Conservation (phyloP, 2,888 invertebrate genomes). For the Cheilosia vernalis region DNA sequence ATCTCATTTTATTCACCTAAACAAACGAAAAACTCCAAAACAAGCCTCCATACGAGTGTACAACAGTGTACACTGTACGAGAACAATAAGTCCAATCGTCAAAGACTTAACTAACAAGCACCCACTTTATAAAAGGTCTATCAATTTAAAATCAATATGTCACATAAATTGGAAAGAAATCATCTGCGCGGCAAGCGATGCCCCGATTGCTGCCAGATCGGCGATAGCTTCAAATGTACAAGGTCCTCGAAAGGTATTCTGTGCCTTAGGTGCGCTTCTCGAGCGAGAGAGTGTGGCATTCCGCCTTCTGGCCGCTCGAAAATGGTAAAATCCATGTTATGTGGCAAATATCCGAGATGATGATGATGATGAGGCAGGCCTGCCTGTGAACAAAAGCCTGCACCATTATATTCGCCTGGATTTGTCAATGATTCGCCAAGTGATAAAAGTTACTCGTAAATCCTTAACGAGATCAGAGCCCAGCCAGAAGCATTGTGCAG, state of each 20-base stretch:
- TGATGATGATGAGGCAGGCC: conserved; percentile 70
- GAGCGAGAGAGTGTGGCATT: conserved; percentile 50
- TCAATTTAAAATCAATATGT: conserved; percentile 84
- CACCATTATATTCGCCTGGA: conserved; percentile 78
- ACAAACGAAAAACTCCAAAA: conserved; percentile 50
- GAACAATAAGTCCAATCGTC: conserved; percentile 71
- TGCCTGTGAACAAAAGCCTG: conserved; percentile 52
- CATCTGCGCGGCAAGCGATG: conserved; percentile 78
- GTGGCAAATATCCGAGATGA: conserved; percentile 74
- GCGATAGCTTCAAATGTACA: conserved; percentile 63
- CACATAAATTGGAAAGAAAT: conserved; percentile 84
- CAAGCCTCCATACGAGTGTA: conserved; percentile 4
- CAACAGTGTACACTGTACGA: conserved; percentile 3
- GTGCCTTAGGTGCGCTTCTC: neutral
- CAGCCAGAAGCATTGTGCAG: conserved; percentile 74
- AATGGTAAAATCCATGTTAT: conserved; percentile 75
- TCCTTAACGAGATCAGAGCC: conserved; percentile 76
- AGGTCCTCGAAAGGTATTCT: conserved; percentile 20
- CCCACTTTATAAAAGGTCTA: conserved; percentile 80
- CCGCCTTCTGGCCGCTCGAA: conserved; percentile 58
- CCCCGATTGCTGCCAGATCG: conserved; percentile 65
- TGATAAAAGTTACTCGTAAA: conserved; percentile 84
- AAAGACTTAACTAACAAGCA: conserved; percentile 75
- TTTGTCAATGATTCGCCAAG: conserved; percentile 83
- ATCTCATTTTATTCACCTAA: conserved; percentile 60